Evolutionary conservation across 2,113 vertebrate genomes (phyloP).

Genomic region (Hippocampus zosterae): DNA sequence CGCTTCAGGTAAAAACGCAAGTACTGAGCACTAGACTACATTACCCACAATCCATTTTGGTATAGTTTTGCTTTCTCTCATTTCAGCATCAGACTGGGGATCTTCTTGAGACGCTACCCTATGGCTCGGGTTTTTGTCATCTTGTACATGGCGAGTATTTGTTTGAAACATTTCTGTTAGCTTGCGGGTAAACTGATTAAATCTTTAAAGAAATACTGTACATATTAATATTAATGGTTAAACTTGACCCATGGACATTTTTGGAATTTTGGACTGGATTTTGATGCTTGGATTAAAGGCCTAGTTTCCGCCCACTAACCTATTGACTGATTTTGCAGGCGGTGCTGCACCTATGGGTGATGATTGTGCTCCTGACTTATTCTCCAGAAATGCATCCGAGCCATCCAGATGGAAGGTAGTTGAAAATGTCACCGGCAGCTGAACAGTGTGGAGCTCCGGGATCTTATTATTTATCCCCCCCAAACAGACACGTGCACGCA

Average conservation of each 20-base stretch:
- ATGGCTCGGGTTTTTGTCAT: constrained; percentile 92
- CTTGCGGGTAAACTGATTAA: too few species aligned
- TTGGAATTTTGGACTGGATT: too few species aligned
- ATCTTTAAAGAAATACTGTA: too few species aligned
- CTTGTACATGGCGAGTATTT: constrained; percentile 89
- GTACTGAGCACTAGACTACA: neutral
- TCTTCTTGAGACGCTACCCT: constrained; percentile 94
- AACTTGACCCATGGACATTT: neutral
- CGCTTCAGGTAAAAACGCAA: constrained; percentile 81
- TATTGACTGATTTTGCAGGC: constrained; percentile 66
- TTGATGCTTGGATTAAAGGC: neutral
- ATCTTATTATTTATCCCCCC: constrained; percentile 28
- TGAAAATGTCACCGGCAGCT: constrained; percentile 49
- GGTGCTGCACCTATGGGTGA: constrained; percentile 94
- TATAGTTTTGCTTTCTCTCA: neutral
- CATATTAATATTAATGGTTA: too few species aligned
- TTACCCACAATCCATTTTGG: neutral
- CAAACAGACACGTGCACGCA: constrained; percentile 18
- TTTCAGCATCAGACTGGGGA: constrained; percentile 89
- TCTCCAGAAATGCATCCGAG: constrained; percentile 91
- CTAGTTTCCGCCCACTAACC: neutral
- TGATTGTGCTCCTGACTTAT: constrained; percentile 95
- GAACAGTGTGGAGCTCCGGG: constrained; percentile 37
- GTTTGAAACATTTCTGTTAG: neutral
- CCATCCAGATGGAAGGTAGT: constrained; percentile 75